phyloP scores from a whole-genome alignment of 2,797 vertebrate genomes.

The Nyctibius grandis region DNA sequence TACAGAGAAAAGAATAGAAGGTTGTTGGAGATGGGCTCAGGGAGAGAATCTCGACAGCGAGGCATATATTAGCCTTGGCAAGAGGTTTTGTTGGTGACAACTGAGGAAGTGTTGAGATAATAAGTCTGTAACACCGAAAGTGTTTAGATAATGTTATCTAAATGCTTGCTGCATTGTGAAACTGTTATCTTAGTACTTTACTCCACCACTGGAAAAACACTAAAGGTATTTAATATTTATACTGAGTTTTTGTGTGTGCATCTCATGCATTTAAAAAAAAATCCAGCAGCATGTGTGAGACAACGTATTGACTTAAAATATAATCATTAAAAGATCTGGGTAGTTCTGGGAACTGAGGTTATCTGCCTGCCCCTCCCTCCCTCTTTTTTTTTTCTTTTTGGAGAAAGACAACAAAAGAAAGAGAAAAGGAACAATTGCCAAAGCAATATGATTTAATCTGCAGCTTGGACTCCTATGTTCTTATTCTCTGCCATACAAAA shows the following conservation, averaged over 20 bases:
- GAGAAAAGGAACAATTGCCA: neutral
- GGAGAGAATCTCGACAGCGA: neutral
- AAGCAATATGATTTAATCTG: neutral
- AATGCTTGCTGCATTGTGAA: conserved; percentile 49
- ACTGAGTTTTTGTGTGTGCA: neutral
- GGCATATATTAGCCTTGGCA: conserved; percentile 39
- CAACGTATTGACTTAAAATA: neutral
- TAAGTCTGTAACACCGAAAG: conserved; percentile 29
- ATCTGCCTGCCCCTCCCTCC: neutral
- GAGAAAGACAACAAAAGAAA: neutral
- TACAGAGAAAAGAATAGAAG: neutral
- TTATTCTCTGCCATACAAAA: neutral
- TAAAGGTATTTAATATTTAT: conserved; percentile 4
- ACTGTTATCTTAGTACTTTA: conserved; percentile 46
- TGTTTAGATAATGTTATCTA: conserved; percentile 59
- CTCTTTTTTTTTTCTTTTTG: neutral
- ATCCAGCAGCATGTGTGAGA: neutral
- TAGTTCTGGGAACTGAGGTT: neutral
- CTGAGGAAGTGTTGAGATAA: conserved; percentile 37
- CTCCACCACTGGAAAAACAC: conserved; percentile 27
- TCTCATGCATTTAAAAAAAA: neutral
- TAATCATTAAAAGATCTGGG: neutral
- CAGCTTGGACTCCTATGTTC: neutral
- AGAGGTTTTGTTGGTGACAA: conserved; percentile 52
- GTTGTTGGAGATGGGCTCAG: conserved; percentile 2